These are phyloP conservation scores for Hyphantria cunea DNA, from an alignment of 1,140 invertebrate genomes.

Conservation along the genomic window DNA sequence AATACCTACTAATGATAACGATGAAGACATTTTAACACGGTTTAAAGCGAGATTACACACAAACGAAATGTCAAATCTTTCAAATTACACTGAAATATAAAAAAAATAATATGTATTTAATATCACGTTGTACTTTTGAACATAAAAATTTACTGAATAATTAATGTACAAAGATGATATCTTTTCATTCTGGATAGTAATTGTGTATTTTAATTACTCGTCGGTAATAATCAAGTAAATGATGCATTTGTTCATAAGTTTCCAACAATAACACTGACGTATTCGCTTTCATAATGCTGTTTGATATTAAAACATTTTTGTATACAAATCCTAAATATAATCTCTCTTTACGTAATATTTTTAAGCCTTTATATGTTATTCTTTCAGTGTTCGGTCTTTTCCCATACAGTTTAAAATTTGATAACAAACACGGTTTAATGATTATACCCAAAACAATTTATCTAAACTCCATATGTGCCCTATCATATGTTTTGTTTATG, in stretches of 20 bases:
- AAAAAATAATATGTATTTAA: conserved; percentile 37
- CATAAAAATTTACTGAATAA: conserved; percentile 36
- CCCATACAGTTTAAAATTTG: conserved; percentile 53
- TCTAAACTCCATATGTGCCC: conserved; percentile 50
- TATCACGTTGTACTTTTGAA: conserved; percentile 25
- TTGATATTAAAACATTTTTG: conserved; percentile 32
- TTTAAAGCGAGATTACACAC: no score
- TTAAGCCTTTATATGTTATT: conserved; percentile 54
- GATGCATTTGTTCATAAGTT: conserved; percentile 2
- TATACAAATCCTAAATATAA: conserved; percentile 6
- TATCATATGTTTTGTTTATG: conserved; percentile 41
- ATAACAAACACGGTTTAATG: conserved; percentile 38
- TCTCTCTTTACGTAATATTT: conserved; percentile 38
- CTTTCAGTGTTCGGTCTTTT: conserved; percentile 53
- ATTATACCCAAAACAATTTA: conserved; percentile 53
- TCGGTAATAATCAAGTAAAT: neutral
- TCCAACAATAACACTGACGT: no score
- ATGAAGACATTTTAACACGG: no score
- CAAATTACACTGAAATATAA: conserved; percentile 12
- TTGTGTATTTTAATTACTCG: conserved; percentile 7
- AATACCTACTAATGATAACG: no score
- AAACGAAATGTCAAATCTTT: neutral
- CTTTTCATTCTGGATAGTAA: conserved; percentile 7
- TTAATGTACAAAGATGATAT: conserved; percentile 36
- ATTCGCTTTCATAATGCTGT: conserved; percentile 19